phyloP scores from a whole-genome alignment of 2,888 invertebrate species.

The Hololepta plana region DNA sequence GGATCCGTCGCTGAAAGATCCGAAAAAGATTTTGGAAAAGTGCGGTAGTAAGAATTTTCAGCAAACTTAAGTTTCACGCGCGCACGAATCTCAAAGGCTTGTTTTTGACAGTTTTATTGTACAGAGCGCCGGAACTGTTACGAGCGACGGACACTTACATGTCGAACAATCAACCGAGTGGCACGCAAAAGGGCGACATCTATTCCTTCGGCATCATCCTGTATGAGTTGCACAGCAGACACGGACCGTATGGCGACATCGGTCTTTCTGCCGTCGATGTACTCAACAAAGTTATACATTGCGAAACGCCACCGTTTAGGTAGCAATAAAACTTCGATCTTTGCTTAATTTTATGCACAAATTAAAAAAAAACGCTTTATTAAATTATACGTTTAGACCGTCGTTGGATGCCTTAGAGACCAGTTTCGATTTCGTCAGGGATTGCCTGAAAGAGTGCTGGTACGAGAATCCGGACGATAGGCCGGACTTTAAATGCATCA shows the following conservation, averaged over 20 bases:
- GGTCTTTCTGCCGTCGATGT: conserved; percentile 49
- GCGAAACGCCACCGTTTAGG: conserved; percentile 37
- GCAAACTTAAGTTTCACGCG: too few species aligned
- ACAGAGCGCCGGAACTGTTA: conserved; percentile 67
- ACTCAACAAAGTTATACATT: conserved; percentile 37
- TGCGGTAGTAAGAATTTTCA: conserved; percentile 42
- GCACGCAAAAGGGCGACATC: conserved; percentile 61
- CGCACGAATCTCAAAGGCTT: conserved; percentile 5
- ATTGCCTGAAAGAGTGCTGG: conserved; percentile 80
- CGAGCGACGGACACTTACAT: conserved; percentile 26
- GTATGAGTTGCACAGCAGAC: conserved; percentile 72
- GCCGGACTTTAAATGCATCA: conserved; percentile 71
- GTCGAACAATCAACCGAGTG: conserved; percentile 22
- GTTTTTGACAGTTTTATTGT: conserved; percentile 43
- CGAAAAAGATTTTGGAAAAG: conserved; percentile 39
- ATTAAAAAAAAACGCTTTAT: conserved; percentile 15
- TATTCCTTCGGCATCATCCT: conserved; percentile 78
- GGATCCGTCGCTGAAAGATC: conserved; percentile 37
- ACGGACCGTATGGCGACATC: conserved; percentile 67
- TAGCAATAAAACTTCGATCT: conserved; percentile 27
- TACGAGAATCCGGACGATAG: conserved; percentile 57
- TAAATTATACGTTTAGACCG: conserved; percentile 39
- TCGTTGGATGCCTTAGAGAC: conserved; percentile 61
- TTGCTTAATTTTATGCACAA: too few species aligned
- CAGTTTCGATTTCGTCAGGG: conserved; percentile 70